Evolutionary conservation across 2,113 vertebrate genomes (phyloP).

Genomic region (Dicerorhinus sumatrensis): DNA sequence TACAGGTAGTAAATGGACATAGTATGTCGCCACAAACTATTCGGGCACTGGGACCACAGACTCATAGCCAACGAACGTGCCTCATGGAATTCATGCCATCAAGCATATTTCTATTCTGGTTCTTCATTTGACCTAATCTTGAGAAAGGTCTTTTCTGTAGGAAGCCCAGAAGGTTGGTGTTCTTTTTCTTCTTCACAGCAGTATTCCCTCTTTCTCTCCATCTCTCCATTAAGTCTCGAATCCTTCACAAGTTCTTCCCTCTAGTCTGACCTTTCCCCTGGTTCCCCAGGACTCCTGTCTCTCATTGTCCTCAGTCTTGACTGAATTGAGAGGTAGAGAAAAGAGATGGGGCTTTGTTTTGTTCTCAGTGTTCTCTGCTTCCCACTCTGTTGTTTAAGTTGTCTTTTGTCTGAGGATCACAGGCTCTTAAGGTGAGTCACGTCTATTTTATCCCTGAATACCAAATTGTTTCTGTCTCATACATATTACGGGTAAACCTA

Average conservation of each 20-base stretch:
- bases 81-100: background rate
- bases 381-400: background rate
- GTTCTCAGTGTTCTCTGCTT: background rate
- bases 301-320: background rate
- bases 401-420: background rate
- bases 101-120: background rate
- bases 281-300: background rate
- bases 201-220: background rate
- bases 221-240: background rate
- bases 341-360: background rate
- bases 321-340: background rate
- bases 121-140: background rate
- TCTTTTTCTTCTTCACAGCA: background rate
- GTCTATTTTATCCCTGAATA: constrained; percentile 5
- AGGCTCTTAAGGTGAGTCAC: background rate
- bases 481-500: background rate
- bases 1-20: background rate
- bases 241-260: background rate
- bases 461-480: background rate
- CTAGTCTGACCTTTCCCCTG: background rate
- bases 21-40: background rate
- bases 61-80: background rate
- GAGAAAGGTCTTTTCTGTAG: background rate
- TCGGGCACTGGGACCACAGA: background rate
- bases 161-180: background rate